Base-by-base conservation (phyloP, 2,113 vertebrate species). In the Meles meles region DNA sequence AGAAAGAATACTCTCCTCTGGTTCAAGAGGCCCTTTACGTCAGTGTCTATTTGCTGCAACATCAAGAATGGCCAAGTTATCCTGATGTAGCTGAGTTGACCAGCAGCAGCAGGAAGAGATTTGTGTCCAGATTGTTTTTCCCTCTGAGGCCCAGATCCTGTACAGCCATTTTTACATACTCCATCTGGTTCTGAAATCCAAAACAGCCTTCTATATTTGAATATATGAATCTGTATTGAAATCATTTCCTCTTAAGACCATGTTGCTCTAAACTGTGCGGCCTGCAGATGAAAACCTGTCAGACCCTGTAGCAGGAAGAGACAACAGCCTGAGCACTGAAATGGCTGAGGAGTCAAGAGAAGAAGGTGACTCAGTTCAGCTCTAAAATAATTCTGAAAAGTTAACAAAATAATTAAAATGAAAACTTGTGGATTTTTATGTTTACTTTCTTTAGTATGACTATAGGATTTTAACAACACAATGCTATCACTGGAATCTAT, bases 121-220 rank as follows among this genome's bases (percentile, higher is more conserved):
- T 86, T 7, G 8, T 83, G 5, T 59, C 25, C 29, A 94, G 11
- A 55, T 44, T 71, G 67, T 31, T 95, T 96, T 90, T 52, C 10
- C 13, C 72, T 10, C 9, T 79, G 42, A 90, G 42, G 2, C 20
- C 2, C 25, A 96, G 77, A 63, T 74, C 20, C 31, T 94, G 57
- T 63, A 74, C 25, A 39, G 29, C 7, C 82, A 86, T 77, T 89
- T 95, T 94, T 79, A 88, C 84, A 87, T 47, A 72, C 20, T 55
- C 47, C 71, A 83, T 88, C 77, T 97, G 55, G 47, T 91, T 89
- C 44, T 61, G 55, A 93, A 97, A 91, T 88, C 29, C 37, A 91
- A 86, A 93, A 57, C 31, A 83, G 25, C 20, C 18, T 57, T 86
- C 44, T 80, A 13, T 82, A 74, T 79, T 91, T 81, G 59, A 94